Conservation (phyloP, 2,797 vertebrate species). For the Ibycter americanus region DNA sequence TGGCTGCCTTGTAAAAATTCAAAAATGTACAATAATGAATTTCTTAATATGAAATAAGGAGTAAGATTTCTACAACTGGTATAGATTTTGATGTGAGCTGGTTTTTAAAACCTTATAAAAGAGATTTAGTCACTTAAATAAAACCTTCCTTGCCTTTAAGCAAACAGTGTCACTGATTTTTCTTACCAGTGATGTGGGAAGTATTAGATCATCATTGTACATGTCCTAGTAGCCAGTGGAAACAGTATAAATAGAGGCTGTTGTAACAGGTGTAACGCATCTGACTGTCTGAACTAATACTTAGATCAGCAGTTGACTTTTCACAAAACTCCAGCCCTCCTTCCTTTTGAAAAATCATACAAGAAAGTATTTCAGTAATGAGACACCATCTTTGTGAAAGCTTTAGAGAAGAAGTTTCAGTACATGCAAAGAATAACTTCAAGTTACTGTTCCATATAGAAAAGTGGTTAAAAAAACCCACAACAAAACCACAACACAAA, state of each 20-base stretch:
- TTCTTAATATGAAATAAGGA: conserved; percentile 69
- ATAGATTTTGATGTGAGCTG: conserved; percentile 78
- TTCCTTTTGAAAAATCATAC: neutral
- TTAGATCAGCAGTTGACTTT: neutral
- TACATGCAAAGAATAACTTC: neutral
- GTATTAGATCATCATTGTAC: neutral
- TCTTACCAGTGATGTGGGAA: neutral
- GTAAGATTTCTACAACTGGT: conserved; percentile 75
- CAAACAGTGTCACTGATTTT: neutral
- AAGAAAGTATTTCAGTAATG: neutral
- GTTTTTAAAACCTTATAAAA: conserved; percentile 76
- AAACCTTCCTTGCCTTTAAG: conserved; percentile 75
- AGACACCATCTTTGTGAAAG: neutral
- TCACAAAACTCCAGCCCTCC: neutral
- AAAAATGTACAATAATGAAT: conserved; percentile 70
- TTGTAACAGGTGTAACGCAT: neutral
- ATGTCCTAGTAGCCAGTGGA: neutral
- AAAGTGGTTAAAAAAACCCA: neutral
- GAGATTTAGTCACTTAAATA: conserved; percentile 71
- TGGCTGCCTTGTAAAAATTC: conserved; percentile 76
- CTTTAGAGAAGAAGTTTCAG: neutral
- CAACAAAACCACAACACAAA: neutral
- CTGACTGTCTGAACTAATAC: neutral
- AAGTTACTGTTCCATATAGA: neutral
- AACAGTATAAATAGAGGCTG: neutral